Conservation (phyloP, 2,797 vertebrate genomes). For the Coilia nasus region DNA sequence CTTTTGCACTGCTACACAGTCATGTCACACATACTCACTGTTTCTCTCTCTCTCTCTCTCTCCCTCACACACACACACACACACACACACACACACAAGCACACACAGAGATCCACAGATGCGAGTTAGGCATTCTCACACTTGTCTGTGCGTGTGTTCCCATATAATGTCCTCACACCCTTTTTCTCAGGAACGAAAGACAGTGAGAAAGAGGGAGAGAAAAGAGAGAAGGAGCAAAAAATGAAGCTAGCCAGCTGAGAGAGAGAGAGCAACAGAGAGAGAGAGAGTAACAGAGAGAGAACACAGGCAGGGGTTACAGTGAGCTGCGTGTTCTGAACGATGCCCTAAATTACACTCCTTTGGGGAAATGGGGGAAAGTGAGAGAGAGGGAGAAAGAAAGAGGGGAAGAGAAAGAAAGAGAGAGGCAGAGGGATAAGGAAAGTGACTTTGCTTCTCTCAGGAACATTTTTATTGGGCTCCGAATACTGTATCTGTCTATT, state of each 20-base stretch:
- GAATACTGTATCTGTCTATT: background rate
- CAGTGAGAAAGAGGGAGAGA: background rate
- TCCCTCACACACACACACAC: background rate
- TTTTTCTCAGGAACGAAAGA: background rate
- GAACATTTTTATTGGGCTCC: too few relatives aligned
- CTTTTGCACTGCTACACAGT: too few relatives aligned
- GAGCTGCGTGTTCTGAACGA: background rate
- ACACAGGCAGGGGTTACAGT: background rate
- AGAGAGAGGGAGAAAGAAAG: background rate
- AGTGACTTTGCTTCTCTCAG: background rate
- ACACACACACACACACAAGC: background rate
- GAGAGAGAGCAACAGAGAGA: background rate
- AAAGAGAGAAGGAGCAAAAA: background rate
- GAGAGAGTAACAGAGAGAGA: background rate
- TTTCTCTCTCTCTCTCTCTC: too few relatives aligned
- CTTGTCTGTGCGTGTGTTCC: background rate
- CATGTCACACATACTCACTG: too few relatives aligned
- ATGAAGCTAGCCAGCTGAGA: background rate
- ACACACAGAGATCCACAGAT: background rate
- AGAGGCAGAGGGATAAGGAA: background rate
- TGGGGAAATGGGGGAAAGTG: background rate
- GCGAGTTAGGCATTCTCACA: background rate
- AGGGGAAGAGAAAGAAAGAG: background rate
- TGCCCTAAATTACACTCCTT: background rate
- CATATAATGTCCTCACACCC: background rate